Evolutionary conservation across 2,797 vertebrate genomes (phyloP).

Genomic region (Tympanoctomys barrerae): DNA sequence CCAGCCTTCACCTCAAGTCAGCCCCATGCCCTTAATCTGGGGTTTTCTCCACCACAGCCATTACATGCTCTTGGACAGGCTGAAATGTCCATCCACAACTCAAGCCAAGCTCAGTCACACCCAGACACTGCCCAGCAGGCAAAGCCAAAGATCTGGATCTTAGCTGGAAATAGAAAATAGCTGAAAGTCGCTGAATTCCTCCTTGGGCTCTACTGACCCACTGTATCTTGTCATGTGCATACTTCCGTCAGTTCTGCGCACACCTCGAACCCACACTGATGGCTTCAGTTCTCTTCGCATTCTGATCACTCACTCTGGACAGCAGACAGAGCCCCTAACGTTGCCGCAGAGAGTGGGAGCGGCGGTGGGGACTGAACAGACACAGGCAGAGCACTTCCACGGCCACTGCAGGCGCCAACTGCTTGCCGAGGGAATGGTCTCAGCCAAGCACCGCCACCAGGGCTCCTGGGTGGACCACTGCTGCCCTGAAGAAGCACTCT

Average conservation of each 20-base stretch:
- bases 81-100: background rate
- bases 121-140: background rate
- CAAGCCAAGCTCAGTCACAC: background rate
- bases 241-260: background rate
- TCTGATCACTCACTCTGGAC: background rate
- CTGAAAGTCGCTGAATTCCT: background rate
- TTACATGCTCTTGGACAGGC: background rate
- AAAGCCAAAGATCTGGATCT: slow-evolving; percentile 19
- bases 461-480: background rate
- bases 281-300: background rate
- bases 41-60: background rate
- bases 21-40: background rate
- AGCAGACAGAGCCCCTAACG: background rate
- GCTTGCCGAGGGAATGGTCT: no score
- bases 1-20: background rate
- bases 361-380: background rate
- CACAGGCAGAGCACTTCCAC: background rate
- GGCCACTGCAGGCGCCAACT: background rate
- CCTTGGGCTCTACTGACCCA: background rate
- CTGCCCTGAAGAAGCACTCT: background rate
- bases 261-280: background rate
- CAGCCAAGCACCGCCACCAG: background rate
- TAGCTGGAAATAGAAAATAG: background rate
- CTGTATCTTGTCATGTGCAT: background rate
- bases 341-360: background rate